These are phyloP conservation scores for Aldabrachelys gigantea DNA, from an alignment of 2,113 vertebrate species.

Conservation along the genomic window DNA sequence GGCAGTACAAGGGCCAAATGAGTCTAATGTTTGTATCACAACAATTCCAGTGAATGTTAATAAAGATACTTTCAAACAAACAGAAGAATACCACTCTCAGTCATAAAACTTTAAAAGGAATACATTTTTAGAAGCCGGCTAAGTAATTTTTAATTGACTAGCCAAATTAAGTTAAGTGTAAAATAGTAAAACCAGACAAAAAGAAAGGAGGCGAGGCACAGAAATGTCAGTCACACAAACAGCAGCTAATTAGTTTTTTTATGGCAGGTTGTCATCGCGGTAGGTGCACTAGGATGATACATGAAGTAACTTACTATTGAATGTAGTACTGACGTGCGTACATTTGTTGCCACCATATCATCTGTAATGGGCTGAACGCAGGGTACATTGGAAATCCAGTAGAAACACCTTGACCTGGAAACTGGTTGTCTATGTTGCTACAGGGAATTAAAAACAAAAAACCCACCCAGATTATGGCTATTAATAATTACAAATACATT, in stretches of 20 bases:
- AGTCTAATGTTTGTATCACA: neutral
- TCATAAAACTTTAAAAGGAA: neutral
- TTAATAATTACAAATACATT: neutral
- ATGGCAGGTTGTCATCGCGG: neutral
- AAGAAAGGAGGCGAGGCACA: neutral
- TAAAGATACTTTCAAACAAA: neutral
- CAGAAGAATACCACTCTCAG: neutral
- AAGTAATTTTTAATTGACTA: neutral
- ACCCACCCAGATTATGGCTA: neutral
- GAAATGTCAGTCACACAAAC: neutral
- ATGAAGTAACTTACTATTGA: constrained; percentile 91
- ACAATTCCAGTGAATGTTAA: neutral
- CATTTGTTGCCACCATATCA: constrained; percentile 98
- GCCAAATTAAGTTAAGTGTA: neutral
- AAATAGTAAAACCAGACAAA: neutral
- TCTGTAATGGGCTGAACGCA: constrained; percentile 86
- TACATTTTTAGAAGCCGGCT: neutral
- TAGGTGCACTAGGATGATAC: neutral
- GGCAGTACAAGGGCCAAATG: neutral
- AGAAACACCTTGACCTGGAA: constrained; percentile 75
- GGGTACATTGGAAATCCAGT: constrained; percentile 82
- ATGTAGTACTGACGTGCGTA: constrained; percentile 96
- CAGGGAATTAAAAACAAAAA: constrained; percentile 1
- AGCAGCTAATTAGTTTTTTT: neutral
- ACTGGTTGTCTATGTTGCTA: constrained; percentile 81